These are phyloP conservation scores for Rhombomys opimus DNA, from an alignment of 2,113 vertebrate species.

Conservation along the genomic window DNA sequence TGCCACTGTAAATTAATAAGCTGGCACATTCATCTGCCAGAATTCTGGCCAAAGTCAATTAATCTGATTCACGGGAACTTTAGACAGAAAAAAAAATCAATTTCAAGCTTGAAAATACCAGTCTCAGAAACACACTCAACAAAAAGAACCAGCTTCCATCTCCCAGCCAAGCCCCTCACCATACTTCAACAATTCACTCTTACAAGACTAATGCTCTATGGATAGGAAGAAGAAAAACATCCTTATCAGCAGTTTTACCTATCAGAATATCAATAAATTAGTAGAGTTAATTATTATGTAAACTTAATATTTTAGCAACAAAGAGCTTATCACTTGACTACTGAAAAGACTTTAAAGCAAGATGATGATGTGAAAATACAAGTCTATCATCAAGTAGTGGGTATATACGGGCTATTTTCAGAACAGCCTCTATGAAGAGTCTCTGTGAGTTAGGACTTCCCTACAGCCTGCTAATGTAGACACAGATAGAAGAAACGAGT, in stretches of 20 bases:
- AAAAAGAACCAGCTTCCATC: background rate
- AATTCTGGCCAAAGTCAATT: slow-evolving; percentile 56
- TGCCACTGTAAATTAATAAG: background rate
- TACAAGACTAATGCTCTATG: background rate
- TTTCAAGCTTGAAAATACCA: slow-evolving; percentile 50
- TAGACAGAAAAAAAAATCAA: slow-evolving; percentile 35
- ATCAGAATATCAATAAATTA: background rate
- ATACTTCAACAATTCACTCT: slow-evolving; percentile 7
- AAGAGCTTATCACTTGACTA: slow-evolving; percentile 22
- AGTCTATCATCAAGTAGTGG: background rate
- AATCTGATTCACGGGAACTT: slow-evolving; percentile 39
- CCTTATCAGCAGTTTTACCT: slow-evolving; percentile 9
- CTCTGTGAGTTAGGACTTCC: background rate
- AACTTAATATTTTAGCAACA: slow-evolving; percentile 11
- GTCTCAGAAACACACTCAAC: background rate
- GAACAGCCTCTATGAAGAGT: background rate
- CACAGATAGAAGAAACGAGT: background rate
- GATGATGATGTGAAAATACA: background rate
- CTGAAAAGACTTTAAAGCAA: background rate
- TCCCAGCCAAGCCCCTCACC: background rate
- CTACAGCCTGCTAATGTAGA: background rate
- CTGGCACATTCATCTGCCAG: background rate
- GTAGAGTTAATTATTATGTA: background rate
- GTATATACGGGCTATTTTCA: background rate
- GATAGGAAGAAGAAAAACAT: background rate